phyloP scores from a whole-genome alignment of 2,113 vertebrate genomes.

The Alaudala cheleensis region DNA sequence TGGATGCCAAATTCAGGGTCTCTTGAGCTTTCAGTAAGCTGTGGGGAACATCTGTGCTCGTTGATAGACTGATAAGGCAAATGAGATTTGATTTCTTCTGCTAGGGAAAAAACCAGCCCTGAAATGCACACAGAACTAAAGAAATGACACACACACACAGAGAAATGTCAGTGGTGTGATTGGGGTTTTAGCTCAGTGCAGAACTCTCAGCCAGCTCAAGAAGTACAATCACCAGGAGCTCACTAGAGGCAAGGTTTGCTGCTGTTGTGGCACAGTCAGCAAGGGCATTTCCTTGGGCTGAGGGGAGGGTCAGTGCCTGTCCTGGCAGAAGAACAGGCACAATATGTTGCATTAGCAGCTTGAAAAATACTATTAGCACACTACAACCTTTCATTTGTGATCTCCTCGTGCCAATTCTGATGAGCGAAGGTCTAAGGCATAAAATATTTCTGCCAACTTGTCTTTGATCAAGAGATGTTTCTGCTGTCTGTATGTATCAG shows the following conservation, averaged over 20 bases:
- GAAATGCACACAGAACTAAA: neutral
- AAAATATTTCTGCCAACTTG: constrained; percentile 45
- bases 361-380: neutral
- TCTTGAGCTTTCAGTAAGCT: neutral
- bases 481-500: constrained; percentile 48
- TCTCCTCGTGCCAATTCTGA: constrained; percentile 51
- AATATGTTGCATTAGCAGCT: constrained; percentile 9
- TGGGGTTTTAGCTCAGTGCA: neutral
- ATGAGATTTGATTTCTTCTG: neutral
- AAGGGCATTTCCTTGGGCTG: neutral
- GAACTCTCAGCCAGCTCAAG: neutral
- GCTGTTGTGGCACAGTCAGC: neutral
- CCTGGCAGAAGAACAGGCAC: neutral
- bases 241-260: neutral
- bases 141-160: neutral
- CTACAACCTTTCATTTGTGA: constrained; percentile 42
- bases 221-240: neutral
- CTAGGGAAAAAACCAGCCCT: neutral
- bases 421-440: constrained; percentile 43
- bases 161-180: neutral
- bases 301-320: neutral
- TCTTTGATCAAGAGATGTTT: constrained; percentile 64
- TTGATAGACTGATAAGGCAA: constrained; percentile 1
- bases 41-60: neutral
- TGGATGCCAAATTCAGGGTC: neutral